Base-by-base conservation (phyloP, 2,888 invertebrate genomes). In the Cremastinae sp. region DNA sequence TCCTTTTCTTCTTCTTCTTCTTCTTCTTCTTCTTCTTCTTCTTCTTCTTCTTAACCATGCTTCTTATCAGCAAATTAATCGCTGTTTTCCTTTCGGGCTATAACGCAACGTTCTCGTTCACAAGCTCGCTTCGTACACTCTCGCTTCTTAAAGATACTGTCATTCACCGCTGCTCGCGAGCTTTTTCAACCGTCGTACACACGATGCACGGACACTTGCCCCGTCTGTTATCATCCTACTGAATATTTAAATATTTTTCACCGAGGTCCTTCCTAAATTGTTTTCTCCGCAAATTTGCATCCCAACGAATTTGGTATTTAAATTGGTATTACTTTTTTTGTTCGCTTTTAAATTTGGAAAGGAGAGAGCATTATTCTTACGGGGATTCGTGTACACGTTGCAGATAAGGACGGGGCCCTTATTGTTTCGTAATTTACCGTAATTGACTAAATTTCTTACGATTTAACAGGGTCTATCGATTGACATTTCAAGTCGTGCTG, bases 31-130 rank as follows among this genome's bases (percentile, higher is more conserved):
- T 9, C 9, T 36, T n/a, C n/a, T 28, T 28, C 28, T 12, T 12
- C 12, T 9, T 41, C 68, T 58, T 64, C 41, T 58, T 45, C 64
- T 69, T 45, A 58, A 53, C 38, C 18, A 16, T 20, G 18, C 49
- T 18, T 20, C 76, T 76, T 76, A 76, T 76, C 76, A 73, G 66
- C 76, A 68, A 76, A 76, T 76, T 76, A 73, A 76, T 76, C 76
- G 58, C 69, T 72, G 72, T 69, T 72, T 76, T 76, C 76, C 72
- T 64, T 73, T 62, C 69, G 64, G 64, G 47, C 68, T 76, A 64
- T 68, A 68, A 73, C 76, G 51, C 64, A 68, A n/a, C 45, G 18
- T 53, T 58, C 28, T 18, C 68, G 36, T 56, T 45, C 62, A 34
- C 49, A 28, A 62, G 62, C 41, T 53, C 47, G 56, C 45, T 53